Evolutionary conservation across 2,888 invertebrate genomes (phyloP).

Genomic region (Agrilus mali): DNA sequence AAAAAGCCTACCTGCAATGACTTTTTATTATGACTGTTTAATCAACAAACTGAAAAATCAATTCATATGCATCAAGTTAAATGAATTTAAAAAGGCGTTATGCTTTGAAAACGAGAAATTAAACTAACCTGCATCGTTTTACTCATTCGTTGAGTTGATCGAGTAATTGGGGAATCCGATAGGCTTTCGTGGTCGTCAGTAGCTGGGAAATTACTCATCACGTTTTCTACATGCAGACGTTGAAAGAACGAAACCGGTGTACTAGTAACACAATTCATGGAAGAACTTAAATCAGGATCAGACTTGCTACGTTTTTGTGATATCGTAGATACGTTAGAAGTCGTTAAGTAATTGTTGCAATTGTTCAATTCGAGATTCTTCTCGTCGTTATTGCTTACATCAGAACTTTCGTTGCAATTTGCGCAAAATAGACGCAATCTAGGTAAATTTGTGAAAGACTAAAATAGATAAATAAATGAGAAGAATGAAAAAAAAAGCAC

Average conservation of each 20-base stretch:
- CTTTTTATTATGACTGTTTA: no score
- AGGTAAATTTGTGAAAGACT: conserved; percentile 1
- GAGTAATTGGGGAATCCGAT: conserved; percentile 81
- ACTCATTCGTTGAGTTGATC: conserved; percentile 74
- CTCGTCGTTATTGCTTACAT: conserved; percentile 20
- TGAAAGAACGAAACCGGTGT: conserved; percentile 30
- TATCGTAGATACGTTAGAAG: neutral
- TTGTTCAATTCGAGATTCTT: conserved; percentile 6
- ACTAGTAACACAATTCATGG: conserved; percentile 22
- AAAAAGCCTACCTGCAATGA: no score
- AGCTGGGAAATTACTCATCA: conserved; percentile 31
- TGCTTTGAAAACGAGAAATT: neutral
- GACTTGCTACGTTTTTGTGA: conserved; percentile 19
- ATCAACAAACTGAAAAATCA: no score
- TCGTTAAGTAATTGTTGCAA: conserved; percentile 2
- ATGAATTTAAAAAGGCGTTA: no score
- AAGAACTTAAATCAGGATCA: conserved; percentile 22
- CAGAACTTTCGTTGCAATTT: conserved; percentile 28
- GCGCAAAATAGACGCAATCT: conserved; percentile 29
- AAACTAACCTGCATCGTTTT: conserved; percentile 79
- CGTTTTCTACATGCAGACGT: conserved; percentile 15
- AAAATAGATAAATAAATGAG: no score
- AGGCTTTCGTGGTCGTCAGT: conserved; percentile 43
- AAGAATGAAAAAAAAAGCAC: no score
- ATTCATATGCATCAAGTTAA: no score